Percentiles rank a stretch among this genome's conserved stretches.
phyloP scores from a whole-genome alignment of 2,888 invertebrate genomes.

The Acleris literana region DNA sequence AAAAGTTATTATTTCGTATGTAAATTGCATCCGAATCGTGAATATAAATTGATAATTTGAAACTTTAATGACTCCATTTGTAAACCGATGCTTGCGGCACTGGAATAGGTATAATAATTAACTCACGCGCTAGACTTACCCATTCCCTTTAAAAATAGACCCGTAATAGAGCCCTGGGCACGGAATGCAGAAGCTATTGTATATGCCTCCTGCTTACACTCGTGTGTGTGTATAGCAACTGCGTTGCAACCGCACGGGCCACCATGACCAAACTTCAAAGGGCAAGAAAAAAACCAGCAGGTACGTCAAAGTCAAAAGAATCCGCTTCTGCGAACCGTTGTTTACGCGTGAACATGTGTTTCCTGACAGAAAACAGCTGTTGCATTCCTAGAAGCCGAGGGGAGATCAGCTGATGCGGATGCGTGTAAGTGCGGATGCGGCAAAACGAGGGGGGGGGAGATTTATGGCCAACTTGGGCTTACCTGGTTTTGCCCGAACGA shows the following conservation, averaged over 20 bases:
- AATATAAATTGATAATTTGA: background rate
- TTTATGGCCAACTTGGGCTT: background rate
- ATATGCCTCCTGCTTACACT: background rate
- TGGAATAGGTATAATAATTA: too few relatives aligned
- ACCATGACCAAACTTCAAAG: conserved; percentile 12
- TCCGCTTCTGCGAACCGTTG: conserved; percentile 42
- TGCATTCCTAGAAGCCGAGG: conserved; percentile 45
- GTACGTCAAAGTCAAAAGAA: conserved; percentile 27
- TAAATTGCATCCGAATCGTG: background rate
- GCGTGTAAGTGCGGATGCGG: background rate
- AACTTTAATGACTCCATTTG: background rate
- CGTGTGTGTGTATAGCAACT: too few relatives aligned
- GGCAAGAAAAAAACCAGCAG: conserved; percentile 23
- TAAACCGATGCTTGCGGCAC: too few relatives aligned
- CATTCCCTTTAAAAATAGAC: too few relatives aligned
- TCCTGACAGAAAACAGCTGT: conserved; percentile 60
- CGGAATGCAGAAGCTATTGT: background rate
- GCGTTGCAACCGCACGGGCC: background rate
- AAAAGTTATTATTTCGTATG: conserved; percentile 4
- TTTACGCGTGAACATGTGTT: conserved; percentile 48
- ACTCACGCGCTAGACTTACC: too few relatives aligned
- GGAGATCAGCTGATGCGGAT: conserved; percentile 47
- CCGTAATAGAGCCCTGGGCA: too few relatives aligned
- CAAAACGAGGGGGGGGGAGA: conserved; percentile 7
- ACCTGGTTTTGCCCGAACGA: background rate